Conservation (phyloP, 2,888 invertebrate species). For the Tenthredo livida region DNA sequence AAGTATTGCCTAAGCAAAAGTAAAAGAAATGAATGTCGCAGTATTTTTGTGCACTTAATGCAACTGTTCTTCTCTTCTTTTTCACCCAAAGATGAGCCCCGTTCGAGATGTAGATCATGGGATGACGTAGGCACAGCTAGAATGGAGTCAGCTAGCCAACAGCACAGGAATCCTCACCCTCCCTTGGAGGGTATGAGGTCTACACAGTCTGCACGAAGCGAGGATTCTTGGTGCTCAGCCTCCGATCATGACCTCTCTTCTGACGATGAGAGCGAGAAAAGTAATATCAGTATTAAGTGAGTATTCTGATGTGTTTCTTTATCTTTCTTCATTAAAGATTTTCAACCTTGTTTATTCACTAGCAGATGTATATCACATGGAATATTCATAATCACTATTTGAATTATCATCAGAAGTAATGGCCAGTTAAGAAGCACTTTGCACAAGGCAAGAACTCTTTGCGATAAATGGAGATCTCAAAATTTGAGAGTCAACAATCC, state of each 20-base stretch:
- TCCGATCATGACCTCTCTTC: conserved; percentile 83
- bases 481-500: conserved; percentile 73
- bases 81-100: conserved; percentile 86
- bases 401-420: conserved; percentile 82
- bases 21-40: background rate
- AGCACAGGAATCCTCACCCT: conserved; percentile 68
- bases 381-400: background rate
- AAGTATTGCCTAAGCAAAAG: background rate
- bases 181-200: conserved; percentile 72
- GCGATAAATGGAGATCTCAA: conserved; percentile 86
- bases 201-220: conserved; percentile 79
- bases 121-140: conserved; percentile 81
- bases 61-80: conserved; percentile 55
- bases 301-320: too few species aligned
- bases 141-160: conserved; percentile 68
- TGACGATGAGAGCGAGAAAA: conserved; percentile 84
- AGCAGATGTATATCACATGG: conserved; percentile 7
- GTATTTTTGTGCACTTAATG: conserved; percentile 27
- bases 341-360: background rate
- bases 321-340: too few species aligned
- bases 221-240: conserved; percentile 85
- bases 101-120: conserved; percentile 88
- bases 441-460: conserved; percentile 90
- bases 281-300: conserved; percentile 80
- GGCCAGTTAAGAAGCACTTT: conserved; percentile 90